A percentile compares a stretch with the other conserved stretches of the same genome.
phyloP scores from a whole-genome alignment of 2,113 vertebrate genomes.

The Laticauda laticaudata region DNA sequence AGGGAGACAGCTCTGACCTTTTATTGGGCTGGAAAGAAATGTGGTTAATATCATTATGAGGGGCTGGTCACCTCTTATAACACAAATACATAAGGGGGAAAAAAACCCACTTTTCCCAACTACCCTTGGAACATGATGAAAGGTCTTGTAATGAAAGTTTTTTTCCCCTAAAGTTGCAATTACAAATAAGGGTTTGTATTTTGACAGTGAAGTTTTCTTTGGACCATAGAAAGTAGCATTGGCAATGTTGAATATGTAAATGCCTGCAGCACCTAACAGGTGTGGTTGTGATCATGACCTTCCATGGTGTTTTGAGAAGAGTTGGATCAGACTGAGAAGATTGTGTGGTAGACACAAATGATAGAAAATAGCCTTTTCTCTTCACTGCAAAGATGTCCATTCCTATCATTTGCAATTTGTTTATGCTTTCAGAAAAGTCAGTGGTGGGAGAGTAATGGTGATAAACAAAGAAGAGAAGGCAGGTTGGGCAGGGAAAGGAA shows the following conservation, averaged over 20 bases:
- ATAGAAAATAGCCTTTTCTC: constrained; percentile 33
- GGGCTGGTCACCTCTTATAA: constrained; percentile 25
- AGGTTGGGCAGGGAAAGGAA: constrained; percentile 38
- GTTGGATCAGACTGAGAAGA: constrained; percentile 17
- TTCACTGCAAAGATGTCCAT: background rate
- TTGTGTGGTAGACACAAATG: constrained; percentile 22
- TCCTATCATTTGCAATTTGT: constrained; percentile 35
- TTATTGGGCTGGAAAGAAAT: constrained; percentile 43
- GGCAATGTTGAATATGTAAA: background rate
- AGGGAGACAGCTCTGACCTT: constrained; percentile 60
- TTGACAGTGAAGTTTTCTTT: constrained; percentile 2
- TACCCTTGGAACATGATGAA: constrained; percentile 35
- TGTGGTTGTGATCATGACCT: constrained; percentile 13
- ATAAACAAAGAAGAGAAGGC: constrained; percentile 4
- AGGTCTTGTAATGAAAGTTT: rapidly evolving
- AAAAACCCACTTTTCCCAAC: constrained; percentile 29
- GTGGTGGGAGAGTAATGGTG: background rate
- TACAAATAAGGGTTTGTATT: constrained; percentile 15
- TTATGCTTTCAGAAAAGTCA: constrained; percentile 29
- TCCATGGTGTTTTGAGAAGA: constrained; percentile 1
- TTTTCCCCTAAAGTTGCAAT: background rate
- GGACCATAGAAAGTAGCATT: constrained; percentile 9
- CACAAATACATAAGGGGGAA: constrained; percentile 18
- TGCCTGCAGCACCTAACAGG: constrained; percentile 28
- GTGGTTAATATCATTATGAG: constrained; percentile 47